phyloP scores from a whole-genome alignment of 2,888 invertebrate species.

The Noctuana brunneofusca region DNA sequence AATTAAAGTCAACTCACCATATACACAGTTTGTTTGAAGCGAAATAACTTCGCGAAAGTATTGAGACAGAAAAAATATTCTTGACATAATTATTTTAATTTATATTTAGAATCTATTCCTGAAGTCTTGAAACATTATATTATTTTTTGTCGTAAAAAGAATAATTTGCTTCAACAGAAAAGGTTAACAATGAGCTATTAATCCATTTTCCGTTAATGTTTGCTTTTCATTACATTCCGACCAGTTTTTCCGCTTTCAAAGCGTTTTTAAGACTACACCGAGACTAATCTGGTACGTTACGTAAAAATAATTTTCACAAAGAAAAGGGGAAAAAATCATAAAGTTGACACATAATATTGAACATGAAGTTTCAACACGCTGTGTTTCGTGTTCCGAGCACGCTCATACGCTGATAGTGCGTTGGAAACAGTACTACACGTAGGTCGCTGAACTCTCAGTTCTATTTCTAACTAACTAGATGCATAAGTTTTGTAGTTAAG shows the following conservation, averaged over 20 bases:
- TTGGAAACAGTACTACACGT: constrained; percentile 15
- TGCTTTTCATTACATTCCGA: not conserved
- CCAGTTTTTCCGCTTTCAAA: not conserved
- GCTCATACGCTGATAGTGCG: constrained; percentile 11
- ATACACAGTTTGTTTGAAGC: not conserved
- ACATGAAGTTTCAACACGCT: not conserved
- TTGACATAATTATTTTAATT: too few species aligned
- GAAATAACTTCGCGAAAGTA: not conserved
- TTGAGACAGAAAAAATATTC: too few species aligned
- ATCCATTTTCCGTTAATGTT: not conserved
- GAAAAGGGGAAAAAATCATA: too few species aligned
- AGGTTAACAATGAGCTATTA: not conserved
- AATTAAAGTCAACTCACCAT: not conserved
- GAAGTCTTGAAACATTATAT: too few species aligned
- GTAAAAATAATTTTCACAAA: not conserved
- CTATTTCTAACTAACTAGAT: constrained; percentile 39
- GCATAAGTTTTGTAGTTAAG: constrained; percentile 10
- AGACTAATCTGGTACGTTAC: not conserved
- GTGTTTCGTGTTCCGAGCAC: not conserved
- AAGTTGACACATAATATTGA: too few species aligned
- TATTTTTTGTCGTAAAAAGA: not conserved
- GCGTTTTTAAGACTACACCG: constrained; percentile 2
- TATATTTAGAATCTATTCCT: not conserved
- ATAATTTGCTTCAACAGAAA: not conserved
- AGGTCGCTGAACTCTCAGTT: constrained; percentile 38